Evolutionary conservation across 2,797 vertebrate species (phyloP), one percentile per base, ranked within the genome.

Genomic region (Gymnopithys bicolor): DNA sequence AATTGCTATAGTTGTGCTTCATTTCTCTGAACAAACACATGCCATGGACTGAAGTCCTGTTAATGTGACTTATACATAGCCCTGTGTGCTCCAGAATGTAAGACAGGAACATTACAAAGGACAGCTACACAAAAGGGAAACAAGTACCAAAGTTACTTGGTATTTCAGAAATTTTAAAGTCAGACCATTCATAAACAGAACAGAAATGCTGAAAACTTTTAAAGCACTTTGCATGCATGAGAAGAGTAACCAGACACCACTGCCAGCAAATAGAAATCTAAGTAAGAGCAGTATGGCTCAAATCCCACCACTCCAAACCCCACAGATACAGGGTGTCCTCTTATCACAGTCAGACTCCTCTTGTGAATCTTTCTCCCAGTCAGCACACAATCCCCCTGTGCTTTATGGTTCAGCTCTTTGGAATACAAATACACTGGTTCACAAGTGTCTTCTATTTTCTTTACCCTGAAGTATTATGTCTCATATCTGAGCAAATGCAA

Each of bases 51-150:
- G 18, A 84, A 85, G 53, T 51, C 33, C 56, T 68, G 4, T 21
- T 63, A 28, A 66, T 1, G 4, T 27, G 53, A 69, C 30, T 67
- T 32, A 22, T 19, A 74, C 22, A 27, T 2, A 92, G 66, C 48
- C 43, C 39, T 37, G 18, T 3, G 66, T 56, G 9, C 45, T 84
- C 37, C 59, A 87, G 35, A 78, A 30, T 11, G 19, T 4, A 27
- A 78, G 69, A 70, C 13, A 43, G 63, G 39, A 88, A 81, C 41
- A 19, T 86, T 84, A 64, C 66, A 84, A 88, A 78, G 35, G 87
- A 91, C 59, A 93, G 46, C 52, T 75, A 84, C 37, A 89, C 46
- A 60, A 95, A 94, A 95, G 32, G 43, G 92, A 94, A 93, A 83
- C 64, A 92, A 94, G 66, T 92, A 91, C 37, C 63, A 84, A 74